Evolutionary conservation across 2,888 invertebrate genomes (phyloP).

Genomic region (Periphyllus acericola): DNA sequence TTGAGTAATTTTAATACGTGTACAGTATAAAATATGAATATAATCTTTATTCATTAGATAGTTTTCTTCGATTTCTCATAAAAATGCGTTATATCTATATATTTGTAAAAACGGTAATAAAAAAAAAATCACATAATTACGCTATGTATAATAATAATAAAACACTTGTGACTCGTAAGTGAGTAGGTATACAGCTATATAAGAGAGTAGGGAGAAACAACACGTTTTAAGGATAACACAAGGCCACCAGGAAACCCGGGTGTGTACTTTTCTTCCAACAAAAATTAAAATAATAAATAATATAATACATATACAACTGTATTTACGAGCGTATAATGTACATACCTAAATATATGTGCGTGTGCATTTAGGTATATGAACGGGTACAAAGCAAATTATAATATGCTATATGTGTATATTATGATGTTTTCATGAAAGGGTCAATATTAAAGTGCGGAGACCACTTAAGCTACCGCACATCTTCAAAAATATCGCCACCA

Average conservation of each 20-base stretch:
- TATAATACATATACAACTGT: not conserved
- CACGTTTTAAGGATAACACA: not conserved
- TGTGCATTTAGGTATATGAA: not conserved
- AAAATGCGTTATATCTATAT: not conserved
- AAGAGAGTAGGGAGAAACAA: not conserved
- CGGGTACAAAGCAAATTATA: not conserved
- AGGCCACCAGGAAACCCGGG: slow-evolving; percentile 10
- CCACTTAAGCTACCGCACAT: slow-evolving; percentile 15
- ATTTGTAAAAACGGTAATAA: not conserved
- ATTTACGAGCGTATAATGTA: too few relatives aligned
- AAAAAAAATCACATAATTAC: not conserved
- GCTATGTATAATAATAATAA: not conserved
- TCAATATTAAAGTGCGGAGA: not conserved
- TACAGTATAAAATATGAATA: too few relatives aligned
- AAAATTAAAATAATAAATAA: not conserved
- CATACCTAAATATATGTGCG: not conserved
- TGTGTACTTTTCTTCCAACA: slow-evolving; percentile 31
- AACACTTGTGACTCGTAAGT: not conserved
- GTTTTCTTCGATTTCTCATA: not conserved
- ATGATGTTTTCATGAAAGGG: not conserved
- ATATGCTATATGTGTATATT: not conserved
- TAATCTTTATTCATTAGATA: too few relatives aligned
- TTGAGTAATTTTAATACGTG: too few relatives aligned
- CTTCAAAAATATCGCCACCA: not conserved
- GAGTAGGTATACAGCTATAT: not conserved